These are phyloP conservation scores for Typhlichthys eigenmanni DNA, from an alignment of 2,797 vertebrate species.

Conservation along the genomic window DNA sequence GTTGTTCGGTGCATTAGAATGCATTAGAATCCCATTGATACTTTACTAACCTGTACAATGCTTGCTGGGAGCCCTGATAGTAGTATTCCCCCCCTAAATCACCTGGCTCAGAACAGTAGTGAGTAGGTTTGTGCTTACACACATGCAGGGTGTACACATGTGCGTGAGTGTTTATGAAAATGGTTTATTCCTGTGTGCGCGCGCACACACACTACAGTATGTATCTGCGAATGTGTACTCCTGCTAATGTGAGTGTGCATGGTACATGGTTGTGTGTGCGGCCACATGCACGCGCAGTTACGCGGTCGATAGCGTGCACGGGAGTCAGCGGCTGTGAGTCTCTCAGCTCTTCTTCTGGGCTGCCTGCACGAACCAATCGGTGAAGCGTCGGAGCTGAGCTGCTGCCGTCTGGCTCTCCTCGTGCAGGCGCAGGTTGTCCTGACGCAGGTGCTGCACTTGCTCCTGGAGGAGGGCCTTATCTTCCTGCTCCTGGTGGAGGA, in stretches of 20 bases:
- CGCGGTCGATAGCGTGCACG: not conserved
- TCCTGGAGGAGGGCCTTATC: slow-evolving; percentile 86
- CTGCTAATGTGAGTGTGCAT: too few species aligned
- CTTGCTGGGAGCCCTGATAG: too few species aligned
- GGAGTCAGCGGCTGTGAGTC: too few species aligned
- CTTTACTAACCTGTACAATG: too few species aligned
- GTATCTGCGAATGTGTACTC: too few species aligned
- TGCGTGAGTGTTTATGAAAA: too few species aligned
- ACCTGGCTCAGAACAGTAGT: not conserved
- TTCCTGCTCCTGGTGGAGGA: slow-evolving; percentile 79
- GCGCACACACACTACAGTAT: too few species aligned
- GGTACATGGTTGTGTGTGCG: not conserved
- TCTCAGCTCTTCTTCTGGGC: slow-evolving; percentile 45
- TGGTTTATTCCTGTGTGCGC: too few species aligned
- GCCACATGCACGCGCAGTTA: slow-evolving; percentile 7
- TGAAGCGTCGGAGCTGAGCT: slow-evolving; percentile 84
- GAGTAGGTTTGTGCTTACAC: not conserved
- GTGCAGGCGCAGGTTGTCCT: slow-evolving; percentile 85
- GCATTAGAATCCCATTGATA: too few species aligned
- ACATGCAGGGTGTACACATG: too few species aligned
- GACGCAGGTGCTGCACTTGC: slow-evolving; percentile 83
- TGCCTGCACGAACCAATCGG: slow-evolving; percentile 85
- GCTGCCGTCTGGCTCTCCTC: slow-evolving; percentile 86
- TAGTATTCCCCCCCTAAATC: not conserved
- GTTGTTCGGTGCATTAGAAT: too few species aligned